Evolutionary conservation across 2,113 vertebrate species (phyloP), one percentile per base, ranked within the genome.

Genomic region (Onychostoma macrolepis): DNA sequence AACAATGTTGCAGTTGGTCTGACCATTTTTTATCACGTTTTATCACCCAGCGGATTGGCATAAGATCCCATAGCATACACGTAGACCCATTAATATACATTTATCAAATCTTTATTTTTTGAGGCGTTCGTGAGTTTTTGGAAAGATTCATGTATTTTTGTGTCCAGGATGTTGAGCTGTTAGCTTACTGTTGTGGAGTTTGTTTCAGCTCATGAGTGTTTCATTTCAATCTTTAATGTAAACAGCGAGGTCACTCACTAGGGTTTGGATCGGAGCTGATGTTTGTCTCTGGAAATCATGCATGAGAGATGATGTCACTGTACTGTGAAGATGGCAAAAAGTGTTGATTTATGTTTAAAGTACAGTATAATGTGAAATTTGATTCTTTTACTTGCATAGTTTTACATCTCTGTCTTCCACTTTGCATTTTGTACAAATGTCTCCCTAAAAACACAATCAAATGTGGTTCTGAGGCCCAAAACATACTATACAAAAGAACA

Each of bases 341-440:
- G 15, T 84, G 12, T 72, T 61, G 56, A n/a, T 88, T 88, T 82
- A 81, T 88, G 80, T 81, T 85, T 81, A 76, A 85, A 81, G 43
- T 88, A 65, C n/a, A n/a, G n/a, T n/a, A n/a, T 56, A n/a, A 24
- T n/a, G 33, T 71, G 30, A 21, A 78, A 83, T 61, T 58, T 30
- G 21, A 41, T 28, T 85, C 43, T 80, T 88, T 41, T 78, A 24
- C 48, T 4, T 36, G 30, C n/a, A 19, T 85, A 65, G 53, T 58
- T 36, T 56, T 17, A 79, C 36, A 21, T 81, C 19, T 76, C 33
- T 85, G 61, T 81, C 65, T 85, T 81, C 50, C 77, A 36, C 30
- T 80, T 38, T 36, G 48, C 19, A 79, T 56, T 79, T 58, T 79
- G 50, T 56, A 30, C 74, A 76, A 76, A 76, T 9, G 4, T 79